A percentile compares a stretch with the other conserved stretches of the same genome.
Conservation (phyloP, 2,888 invertebrate genomes). For the Megamerina dolium region DNA sequence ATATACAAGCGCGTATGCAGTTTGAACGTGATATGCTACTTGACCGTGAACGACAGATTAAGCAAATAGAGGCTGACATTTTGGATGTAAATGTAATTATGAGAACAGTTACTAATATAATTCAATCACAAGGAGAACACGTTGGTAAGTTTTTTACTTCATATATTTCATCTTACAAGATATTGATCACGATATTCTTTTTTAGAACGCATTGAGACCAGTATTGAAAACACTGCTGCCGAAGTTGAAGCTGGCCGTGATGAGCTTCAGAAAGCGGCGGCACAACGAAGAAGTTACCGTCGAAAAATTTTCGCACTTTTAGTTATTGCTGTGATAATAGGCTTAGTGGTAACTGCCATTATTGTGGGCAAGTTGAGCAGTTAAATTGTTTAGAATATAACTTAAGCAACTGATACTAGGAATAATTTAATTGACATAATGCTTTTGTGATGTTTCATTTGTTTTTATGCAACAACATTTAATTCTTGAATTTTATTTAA, state of each 20-base stretch:
- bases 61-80: slow-evolving; percentile 74
- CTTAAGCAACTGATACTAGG: background rate
- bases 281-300: slow-evolving; percentile 70
- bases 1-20: slow-evolving; percentile 51
- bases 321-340: slow-evolving; percentile 60
- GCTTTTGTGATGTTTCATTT: slow-evolving; percentile 3
- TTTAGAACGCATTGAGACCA: slow-evolving; percentile 75
- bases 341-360: slow-evolving; percentile 63
- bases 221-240: slow-evolving; percentile 67
- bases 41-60: slow-evolving; percentile 74
- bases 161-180: background rate
- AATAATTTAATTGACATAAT: slow-evolving; percentile 6
- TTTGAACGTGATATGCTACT: slow-evolving; percentile 74
- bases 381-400: slow-evolving; percentile 39
- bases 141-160: slow-evolving; percentile 60
- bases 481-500: too few species aligned
- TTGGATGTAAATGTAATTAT: slow-evolving; percentile 80
- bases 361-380: slow-evolving; percentile 56
- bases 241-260: slow-evolving; percentile 74
- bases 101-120: slow-evolving; percentile 65
- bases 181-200: slow-evolving; percentile 1
- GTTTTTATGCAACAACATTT: too few species aligned
- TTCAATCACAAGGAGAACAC: slow-evolving; percentile 64
- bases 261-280: slow-evolving; percentile 74
- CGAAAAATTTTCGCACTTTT: slow-evolving; percentile 68